These are phyloP conservation scores for Boleophthalmus pectinirostris DNA, from an alignment of 2,113 vertebrate species.

Conservation along the genomic window DNA sequence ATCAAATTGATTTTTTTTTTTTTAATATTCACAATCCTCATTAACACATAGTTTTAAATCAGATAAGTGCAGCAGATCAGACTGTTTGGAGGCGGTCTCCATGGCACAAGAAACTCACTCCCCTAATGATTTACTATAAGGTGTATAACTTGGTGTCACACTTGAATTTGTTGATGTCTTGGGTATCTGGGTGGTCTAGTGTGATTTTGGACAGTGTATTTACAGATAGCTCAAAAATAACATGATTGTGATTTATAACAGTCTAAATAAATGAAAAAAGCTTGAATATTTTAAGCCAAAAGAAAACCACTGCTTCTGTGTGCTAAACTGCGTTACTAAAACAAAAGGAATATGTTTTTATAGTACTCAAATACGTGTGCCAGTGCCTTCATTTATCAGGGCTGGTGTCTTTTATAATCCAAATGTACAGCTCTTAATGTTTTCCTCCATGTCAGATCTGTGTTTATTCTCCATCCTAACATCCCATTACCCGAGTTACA, in stretches of 20 bases:
- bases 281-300: neutral
- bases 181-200: neutral
- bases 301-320: conserved; percentile 20
- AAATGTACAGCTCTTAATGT: conserved; percentile 47
- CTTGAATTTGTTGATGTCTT: neutral
- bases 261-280: neutral
- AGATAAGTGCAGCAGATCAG: neutral
- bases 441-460: conserved; percentile 40
- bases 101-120: conserved; percentile 1
- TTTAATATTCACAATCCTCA: neutral
- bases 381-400: conserved; percentile 36
- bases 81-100: neutral
- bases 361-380: conserved; percentile 8
- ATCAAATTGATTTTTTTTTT: conserved; percentile 4
- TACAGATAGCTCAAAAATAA: neutral
- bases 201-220: neutral
- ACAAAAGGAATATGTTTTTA: neutral
- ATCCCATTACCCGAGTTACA: conserved; percentile 43
- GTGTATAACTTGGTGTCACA: neutral
- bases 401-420: conserved; percentile 48
- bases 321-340: conserved; percentile 22
- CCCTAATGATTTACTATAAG: neutral
- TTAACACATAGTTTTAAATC: neutral
- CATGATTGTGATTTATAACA: neutral
- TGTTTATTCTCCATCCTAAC: conserved; percentile 61